Conservation (phyloP, 2,797 vertebrate species). For the Salarias fasciatus region DNA sequence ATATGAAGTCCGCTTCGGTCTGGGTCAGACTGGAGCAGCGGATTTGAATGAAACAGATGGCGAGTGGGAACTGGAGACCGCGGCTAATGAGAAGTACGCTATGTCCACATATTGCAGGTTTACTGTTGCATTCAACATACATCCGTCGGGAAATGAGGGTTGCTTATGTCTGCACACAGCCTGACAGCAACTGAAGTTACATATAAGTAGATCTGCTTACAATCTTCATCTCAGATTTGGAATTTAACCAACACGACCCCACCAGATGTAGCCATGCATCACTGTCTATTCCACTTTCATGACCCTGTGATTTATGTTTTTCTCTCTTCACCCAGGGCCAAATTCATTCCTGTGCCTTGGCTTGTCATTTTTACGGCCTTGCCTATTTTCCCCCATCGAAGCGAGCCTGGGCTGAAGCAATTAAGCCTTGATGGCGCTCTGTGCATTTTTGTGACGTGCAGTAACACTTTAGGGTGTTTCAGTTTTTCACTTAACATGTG, state of each 20-base stretch:
- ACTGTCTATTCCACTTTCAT: conserved; percentile 34
- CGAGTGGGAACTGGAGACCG: conserved; percentile 3
- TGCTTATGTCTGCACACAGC: conserved; percentile 2
- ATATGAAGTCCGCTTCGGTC: conserved; percentile 14
- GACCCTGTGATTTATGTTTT: conserved; percentile 37
- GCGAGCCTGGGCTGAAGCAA: background rate
- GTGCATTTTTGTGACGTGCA: background rate
- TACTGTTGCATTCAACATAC: conserved; percentile 7
- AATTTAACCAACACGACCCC: background rate
- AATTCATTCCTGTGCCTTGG: conserved; percentile 26
- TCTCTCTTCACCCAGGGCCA: conserved; percentile 35
- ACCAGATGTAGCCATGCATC: conserved; percentile 36
- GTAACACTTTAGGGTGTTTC: background rate
- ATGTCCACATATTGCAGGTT: background rate
- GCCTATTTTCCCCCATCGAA: background rate
- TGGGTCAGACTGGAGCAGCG: background rate
- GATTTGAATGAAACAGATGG: conserved; percentile 1
- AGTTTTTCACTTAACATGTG: background rate
- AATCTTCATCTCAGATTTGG: conserved; percentile 17
- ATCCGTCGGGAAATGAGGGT: conserved; percentile 5
- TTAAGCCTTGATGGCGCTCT: background rate
- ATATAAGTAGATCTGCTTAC: conserved; percentile 35
- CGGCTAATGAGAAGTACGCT: conserved; percentile 10
- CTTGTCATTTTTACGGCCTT: conserved; percentile 25
- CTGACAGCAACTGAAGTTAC: conserved; percentile 14